Base-by-base conservation (phyloP, 1,140 invertebrate species). In the Rhagoletis zephyria region DNA sequence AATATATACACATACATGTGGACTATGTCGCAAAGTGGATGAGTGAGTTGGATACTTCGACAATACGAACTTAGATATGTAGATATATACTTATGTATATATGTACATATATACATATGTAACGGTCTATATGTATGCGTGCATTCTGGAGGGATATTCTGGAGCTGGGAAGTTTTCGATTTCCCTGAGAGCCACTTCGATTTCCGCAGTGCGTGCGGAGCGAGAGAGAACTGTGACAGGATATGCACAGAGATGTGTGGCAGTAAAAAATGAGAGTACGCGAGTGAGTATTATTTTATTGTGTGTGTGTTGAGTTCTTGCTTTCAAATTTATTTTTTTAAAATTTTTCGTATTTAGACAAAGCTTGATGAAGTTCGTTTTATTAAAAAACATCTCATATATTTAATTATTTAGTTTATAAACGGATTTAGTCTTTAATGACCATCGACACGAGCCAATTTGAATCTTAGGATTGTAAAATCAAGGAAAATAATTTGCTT, bases 121-220 rank as follows among this genome's bases (percentile, higher is more conserved):
- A 56, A 7, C 56, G 45, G 7, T 19, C 10, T 10, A 81, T 30
- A 10, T 56, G 16, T 2, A 12, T 30, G 6, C 7, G n/a, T 81
- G 16, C 56, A n/a, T 14, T 30, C 4, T 10, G 48, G 45, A 81
- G 45, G 45, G 74, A 81, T 81, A 81, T 81, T 81, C 65, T 67
- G 19, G 3, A 16, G 70, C 70, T 56, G 74, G 48, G 48, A 56
- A 56, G 45, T 59, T 30, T 59, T 59, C 19, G n/a, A 56, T 56
- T 81, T 59, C 56, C n/a, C 74, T 14, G 48, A 81, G 74, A 30
- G 48, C 19, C 51, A 74, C 51, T 56, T 56, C 10, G 30, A 30
- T 56, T 56, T 10, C 10, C 10, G 5, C 51, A 56, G 0, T 74
- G 42, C 70, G 40, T 51, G 5, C n/a, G 70, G 3, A n/a, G 45